Evolutionary conservation across 2,797 vertebrate species (phyloP).

Genomic region (Monodelphis domestica): DNA sequence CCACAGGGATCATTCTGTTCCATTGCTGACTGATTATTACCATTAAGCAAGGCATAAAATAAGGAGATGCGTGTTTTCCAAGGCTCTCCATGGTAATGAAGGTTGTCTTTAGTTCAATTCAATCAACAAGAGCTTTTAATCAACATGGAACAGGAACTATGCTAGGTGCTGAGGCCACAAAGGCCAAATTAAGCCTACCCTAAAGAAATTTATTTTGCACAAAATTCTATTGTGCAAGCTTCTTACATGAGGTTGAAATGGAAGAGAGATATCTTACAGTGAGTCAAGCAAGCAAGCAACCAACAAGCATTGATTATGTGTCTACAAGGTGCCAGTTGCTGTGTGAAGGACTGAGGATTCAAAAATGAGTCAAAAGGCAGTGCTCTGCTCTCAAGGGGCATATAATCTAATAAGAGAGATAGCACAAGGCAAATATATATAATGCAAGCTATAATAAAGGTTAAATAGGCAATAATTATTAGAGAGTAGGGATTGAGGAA

Average conservation of each 20-base stretch:
- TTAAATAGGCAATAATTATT: neutral
- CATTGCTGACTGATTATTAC: neutral
- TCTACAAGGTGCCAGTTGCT: neutral
- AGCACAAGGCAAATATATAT: neutral
- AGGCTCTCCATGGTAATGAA: neutral
- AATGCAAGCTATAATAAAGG: neutral
- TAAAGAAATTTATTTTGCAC: neutral
- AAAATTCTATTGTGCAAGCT: neutral
- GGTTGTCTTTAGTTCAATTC: neutral
- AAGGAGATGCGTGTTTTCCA: neutral
- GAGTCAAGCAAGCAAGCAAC: neutral
- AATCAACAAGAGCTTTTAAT: neutral
- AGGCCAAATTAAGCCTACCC: neutral
- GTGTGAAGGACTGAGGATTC: neutral
- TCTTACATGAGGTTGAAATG: neutral
- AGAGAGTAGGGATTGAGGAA: neutral
- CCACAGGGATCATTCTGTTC: neutral
- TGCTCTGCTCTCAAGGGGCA: neutral
- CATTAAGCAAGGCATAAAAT: neutral
- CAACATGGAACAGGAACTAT: neutral
- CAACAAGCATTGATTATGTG: neutral
- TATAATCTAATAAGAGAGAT: neutral
- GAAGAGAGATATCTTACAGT: neutral
- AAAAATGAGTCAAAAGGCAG: neutral
- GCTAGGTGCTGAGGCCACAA: neutral